A percentile compares a stretch with the other conserved stretches of the same genome.
These are phyloP conservation scores for Babyrousa celebensis DNA, from an alignment of 2,797 vertebrate species.

Conservation along the genomic window DNA sequence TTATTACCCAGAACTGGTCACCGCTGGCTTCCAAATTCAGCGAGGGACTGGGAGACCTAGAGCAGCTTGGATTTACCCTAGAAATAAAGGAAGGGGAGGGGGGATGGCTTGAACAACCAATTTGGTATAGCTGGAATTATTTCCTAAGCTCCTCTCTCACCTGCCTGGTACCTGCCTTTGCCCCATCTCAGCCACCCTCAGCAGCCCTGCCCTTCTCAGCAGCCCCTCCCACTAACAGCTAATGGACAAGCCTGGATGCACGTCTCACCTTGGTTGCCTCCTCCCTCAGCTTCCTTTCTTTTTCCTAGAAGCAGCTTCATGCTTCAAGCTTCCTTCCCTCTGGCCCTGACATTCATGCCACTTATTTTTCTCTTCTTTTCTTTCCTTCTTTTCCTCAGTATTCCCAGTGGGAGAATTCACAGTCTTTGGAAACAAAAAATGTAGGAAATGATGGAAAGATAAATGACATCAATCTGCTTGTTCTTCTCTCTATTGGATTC, in stretches of 20 bases:
- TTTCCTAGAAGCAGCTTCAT: not conserved
- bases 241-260: fast-evolving
- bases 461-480: not conserved
- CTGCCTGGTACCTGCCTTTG: not conserved
- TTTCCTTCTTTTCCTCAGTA: not conserved
- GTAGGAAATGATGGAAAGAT: not conserved
- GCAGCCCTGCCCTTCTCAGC: fast-evolving
- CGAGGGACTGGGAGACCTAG: not conserved
- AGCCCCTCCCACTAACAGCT: too few relatives aligned
- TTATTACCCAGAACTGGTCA: not conserved
- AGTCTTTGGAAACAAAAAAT: not conserved
- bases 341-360: not conserved
- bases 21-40: not conserved
- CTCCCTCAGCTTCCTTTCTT: not conserved
- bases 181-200: fast-evolving
- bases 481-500: not conserved
- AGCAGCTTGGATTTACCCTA: not conserved
- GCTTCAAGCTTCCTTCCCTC: not conserved
- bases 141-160: not conserved
- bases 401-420: not conserved
- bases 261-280: not conserved
- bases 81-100: not conserved
- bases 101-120: not conserved
- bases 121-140: not conserved
- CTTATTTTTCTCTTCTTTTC: not conserved